A percentile compares a stretch with the other conserved stretches of the same genome.
Evolutionary conservation across 2,888 invertebrate genomes (phyloP).

Genomic region (Lasioglossum zephyrum): DNA sequence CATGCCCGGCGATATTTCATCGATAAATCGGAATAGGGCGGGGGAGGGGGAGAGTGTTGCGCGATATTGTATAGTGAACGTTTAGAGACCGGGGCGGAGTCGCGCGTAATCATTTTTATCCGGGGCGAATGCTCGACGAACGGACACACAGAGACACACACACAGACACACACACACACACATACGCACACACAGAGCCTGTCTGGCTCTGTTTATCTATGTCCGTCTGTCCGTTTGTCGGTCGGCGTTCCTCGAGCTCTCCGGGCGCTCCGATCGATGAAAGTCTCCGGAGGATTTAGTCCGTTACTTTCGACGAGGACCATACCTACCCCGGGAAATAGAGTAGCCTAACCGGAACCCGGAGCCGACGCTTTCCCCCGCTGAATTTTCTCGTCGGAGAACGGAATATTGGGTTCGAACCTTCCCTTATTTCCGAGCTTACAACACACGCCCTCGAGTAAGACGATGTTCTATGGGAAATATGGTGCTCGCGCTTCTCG

Average conservation of each 20-base stretch:
- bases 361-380: constrained; percentile 18
- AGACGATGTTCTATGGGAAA: neutral
- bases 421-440: constrained; percentile 32
- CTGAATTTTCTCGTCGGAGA: constrained; percentile 35
- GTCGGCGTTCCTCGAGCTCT: constrained; percentile 7
- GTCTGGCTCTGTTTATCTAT: constrained; percentile 10
- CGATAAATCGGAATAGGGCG: constrained; percentile 23
- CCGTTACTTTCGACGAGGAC: constrained; percentile 49
- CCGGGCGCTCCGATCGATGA: constrained; percentile 44
- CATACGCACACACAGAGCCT: neutral
- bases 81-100: constrained; percentile 54
- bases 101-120: constrained; percentile 66
- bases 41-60: constrained; percentile 25
- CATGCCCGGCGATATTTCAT: constrained; percentile 67
- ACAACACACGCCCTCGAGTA: constrained; percentile 14
- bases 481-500: constrained; percentile 10
- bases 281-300: constrained; percentile 55
- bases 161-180: too few relatives aligned
- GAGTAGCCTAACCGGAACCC: constrained; percentile 51
- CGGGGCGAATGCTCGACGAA: constrained; percentile 54
- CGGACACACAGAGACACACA: constrained; percentile 6
- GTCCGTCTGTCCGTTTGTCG: neutral
- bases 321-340: constrained; percentile 35
- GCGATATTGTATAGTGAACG: constrained; percentile 68
- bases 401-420: constrained; percentile 26